phyloP scores from a whole-genome alignment of 1,140 invertebrate species.

The Rhyzopertha dominica region DNA sequence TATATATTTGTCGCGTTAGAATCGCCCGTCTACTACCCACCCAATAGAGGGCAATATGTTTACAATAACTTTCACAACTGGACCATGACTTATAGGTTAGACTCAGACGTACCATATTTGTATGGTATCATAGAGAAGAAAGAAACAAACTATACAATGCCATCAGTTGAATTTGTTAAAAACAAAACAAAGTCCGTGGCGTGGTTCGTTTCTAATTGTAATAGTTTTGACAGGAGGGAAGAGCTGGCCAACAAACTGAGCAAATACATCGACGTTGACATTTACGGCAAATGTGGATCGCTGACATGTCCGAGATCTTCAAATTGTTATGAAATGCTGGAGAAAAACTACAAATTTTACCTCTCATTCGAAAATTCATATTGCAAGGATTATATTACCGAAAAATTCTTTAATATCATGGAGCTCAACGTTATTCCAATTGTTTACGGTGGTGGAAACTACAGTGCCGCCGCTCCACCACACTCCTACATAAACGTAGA shows the following conservation, averaged over 20 bases:
- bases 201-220: slow-evolving; percentile 61
- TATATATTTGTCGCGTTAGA: too few relatives aligned
- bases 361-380: slow-evolving; percentile 64
- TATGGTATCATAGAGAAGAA: slow-evolving; percentile 49
- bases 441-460: slow-evolving; percentile 53
- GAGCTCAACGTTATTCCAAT: slow-evolving; percentile 49
- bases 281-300: slow-evolving; percentile 59
- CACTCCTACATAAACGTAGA: slow-evolving; percentile 57
- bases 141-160: slow-evolving; percentile 27
- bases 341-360: slow-evolving; percentile 58
- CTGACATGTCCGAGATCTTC: slow-evolving; percentile 34
- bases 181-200: slow-evolving; percentile 48
- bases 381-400: slow-evolving; percentile 59
- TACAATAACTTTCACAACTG: slow-evolving; percentile 8
- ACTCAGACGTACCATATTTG: slow-evolving; percentile 59
- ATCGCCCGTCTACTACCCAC: too few relatives aligned
- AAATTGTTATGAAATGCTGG: slow-evolving; percentile 45
- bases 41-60: too few relatives aligned
- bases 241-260: slow-evolving; percentile 50
- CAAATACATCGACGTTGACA: slow-evolving; percentile 55
- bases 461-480: slow-evolving; percentile 50
- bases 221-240: slow-evolving; percentile 50
- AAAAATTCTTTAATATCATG: slow-evolving; percentile 54
- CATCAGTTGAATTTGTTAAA: slow-evolving; percentile 30
- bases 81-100: slow-evolving; percentile 33